Conservation (phyloP, 2,797 vertebrate species). For the Bovichtus diacanthus region DNA sequence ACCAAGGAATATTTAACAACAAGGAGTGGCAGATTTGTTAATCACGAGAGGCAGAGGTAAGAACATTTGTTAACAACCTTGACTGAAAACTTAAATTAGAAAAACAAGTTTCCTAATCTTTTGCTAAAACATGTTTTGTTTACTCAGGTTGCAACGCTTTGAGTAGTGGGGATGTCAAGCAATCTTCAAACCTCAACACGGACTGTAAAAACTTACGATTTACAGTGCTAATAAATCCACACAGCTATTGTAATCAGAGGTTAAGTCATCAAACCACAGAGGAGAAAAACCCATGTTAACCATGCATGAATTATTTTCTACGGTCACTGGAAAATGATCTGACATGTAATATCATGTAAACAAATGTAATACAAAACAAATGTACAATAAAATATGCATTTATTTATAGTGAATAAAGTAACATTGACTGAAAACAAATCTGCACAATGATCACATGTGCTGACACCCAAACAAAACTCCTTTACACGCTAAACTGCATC, state of each 20-base stretch:
- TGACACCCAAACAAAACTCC: slow-evolving; percentile 29
- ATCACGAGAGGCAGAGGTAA: slow-evolving; percentile 47
- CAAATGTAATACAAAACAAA: slow-evolving; percentile 12
- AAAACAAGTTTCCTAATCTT: no score
- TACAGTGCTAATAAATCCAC: not conserved
- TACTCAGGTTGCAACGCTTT: slow-evolving; percentile 6
- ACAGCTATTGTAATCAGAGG: not conserved
- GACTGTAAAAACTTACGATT: not conserved
- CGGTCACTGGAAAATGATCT: not conserved
- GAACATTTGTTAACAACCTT: no score
- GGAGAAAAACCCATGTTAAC: not conserved
- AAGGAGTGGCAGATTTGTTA: slow-evolving; percentile 18
- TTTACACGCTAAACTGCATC: slow-evolving; percentile 20
- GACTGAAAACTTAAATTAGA: no score
- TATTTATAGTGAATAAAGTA: slow-evolving; percentile 80
- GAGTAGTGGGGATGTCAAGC: not conserved
- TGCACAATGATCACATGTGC: slow-evolving; percentile 38
- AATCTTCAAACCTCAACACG: not conserved
- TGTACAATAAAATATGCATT: slow-evolving; percentile 82
- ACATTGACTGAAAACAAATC: slow-evolving; percentile 54
- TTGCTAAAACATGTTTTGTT: no score
- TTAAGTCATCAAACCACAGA: not conserved
- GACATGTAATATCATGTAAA: not conserved
- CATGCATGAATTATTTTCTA: slow-evolving; percentile 10
- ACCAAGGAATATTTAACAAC: slow-evolving; percentile 15